Evolutionary conservation across 1,140 invertebrate species (phyloP).

Genomic region (Vanessa atalanta): DNA sequence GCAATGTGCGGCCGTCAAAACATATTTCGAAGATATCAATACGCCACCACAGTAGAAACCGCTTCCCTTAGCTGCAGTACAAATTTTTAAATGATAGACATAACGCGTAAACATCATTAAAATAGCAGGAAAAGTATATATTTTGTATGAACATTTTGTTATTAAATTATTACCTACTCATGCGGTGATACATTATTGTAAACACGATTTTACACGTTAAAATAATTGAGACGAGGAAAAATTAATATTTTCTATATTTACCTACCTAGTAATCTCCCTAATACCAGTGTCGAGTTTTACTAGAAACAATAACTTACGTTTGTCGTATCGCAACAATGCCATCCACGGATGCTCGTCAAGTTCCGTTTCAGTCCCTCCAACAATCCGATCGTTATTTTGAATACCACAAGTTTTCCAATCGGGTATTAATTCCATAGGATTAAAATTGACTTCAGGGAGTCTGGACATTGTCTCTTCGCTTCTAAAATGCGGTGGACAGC

Average conservation of each 20-base stretch:
- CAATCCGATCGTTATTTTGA: slow-evolving; percentile 63
- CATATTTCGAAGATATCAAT: slow-evolving; percentile 81
- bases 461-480: background rate
- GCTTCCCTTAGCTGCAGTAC: slow-evolving; percentile 53
- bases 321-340: slow-evolving; percentile 84
- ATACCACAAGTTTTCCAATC: slow-evolving; percentile 55
- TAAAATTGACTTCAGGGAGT: background rate
- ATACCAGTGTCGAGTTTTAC: no score
- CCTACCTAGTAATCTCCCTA: no score
- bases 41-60: slow-evolving; percentile 82
- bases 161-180: background rate
- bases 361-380: slow-evolving; percentile 58
- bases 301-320: slow-evolving; percentile 52
- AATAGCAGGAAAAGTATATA: slow-evolving; percentile 1
- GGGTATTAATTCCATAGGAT: slow-evolving; percentile 46
- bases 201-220: background rate
- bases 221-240: background rate
- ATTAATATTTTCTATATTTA: background rate
- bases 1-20: slow-evolving; percentile 93
- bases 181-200: background rate
- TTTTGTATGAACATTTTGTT: background rate
- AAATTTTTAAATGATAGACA: background rate
- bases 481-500: slow-evolving; percentile 21
- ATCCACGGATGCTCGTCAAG: slow-evolving; percentile 87
- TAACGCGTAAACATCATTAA: background rate